Percentiles rank a stretch among this genome's conserved stretches.
Evolutionary conservation across 2,888 invertebrate species (phyloP).

Genomic region (Octonoba sinensis): DNA sequence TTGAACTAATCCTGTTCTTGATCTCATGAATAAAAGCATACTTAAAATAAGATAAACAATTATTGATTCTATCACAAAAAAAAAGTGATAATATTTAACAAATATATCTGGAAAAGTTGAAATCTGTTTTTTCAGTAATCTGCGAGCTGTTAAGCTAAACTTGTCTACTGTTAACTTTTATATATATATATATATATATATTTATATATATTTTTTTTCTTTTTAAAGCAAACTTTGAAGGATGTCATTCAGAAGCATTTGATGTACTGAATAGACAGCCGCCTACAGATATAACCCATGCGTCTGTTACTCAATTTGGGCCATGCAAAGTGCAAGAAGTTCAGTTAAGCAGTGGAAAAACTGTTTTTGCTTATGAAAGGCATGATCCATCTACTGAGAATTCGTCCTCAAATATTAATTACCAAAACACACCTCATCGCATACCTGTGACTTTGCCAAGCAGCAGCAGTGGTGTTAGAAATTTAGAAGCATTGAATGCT

Average conservation of each 20-base stretch:
- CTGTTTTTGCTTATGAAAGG: background rate
- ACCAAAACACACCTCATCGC: background rate
- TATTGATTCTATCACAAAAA: too few relatives aligned
- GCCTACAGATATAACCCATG: background rate
- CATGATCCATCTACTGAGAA: background rate
- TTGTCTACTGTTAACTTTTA: background rate
- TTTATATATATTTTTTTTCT: background rate
- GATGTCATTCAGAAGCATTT: background rate
- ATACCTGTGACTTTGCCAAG: background rate
- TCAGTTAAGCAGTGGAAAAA: conserved; percentile 20
- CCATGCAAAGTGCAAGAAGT: conserved; percentile 10
- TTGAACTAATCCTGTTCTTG: too few relatives aligned
- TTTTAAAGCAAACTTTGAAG: background rate
- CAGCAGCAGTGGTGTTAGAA: background rate
- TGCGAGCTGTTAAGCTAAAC: too few relatives aligned
- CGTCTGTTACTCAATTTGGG: conserved; percentile 1
- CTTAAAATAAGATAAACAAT: too few relatives aligned
- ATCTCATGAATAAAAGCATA: too few relatives aligned
- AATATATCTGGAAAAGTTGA: too few relatives aligned
- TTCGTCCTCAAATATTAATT: background rate
- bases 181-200: background rate
- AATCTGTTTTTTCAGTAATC: too few relatives aligned
- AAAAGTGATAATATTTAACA: too few relatives aligned
- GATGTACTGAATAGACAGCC: background rate
- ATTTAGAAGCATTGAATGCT: background rate